Evolutionary conservation across 1,140 invertebrate genomes (phyloP).

Genomic region (Cylas formicarius): DNA sequence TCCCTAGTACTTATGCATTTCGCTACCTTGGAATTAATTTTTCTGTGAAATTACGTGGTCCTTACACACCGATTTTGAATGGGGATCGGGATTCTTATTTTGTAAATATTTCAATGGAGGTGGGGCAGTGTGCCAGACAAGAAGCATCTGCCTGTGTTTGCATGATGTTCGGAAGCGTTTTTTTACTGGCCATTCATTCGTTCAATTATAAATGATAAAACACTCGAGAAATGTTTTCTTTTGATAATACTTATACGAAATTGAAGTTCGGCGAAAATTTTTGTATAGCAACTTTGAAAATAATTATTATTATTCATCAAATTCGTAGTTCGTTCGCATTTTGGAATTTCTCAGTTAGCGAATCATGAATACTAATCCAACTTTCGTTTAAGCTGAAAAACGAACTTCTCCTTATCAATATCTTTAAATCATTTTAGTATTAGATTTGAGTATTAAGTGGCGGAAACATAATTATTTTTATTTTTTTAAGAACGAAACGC

Average conservation of each 20-base stretch:
- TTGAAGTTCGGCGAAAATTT: slow-evolving; percentile 3
- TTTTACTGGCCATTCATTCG: not conserved
- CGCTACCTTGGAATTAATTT: slow-evolving; percentile 15
- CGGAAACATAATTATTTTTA: slow-evolving; percentile 8
- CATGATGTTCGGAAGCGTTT: slow-evolving; percentile 6
- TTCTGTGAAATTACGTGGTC: slow-evolving; percentile 22
- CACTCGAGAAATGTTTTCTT: too few relatives aligned
- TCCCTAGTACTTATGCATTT: slow-evolving; percentile 14
- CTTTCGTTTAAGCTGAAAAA: too few relatives aligned
- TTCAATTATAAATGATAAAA: not conserved
- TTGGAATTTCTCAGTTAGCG: too few relatives aligned
- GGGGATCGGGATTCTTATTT: slow-evolving; percentile 7
- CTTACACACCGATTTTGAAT: slow-evolving; percentile 19
- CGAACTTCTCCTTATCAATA: too few relatives aligned
- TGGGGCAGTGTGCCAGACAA: not conserved
- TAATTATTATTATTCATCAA: too few relatives aligned
- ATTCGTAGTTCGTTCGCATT: too few relatives aligned
- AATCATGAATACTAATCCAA: too few relatives aligned
- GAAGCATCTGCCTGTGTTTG: not conserved
- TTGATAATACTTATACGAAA: too few relatives aligned
- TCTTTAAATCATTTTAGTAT: too few relatives aligned
- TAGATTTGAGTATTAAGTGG: too few relatives aligned
- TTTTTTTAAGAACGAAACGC: slow-evolving; percentile 12
- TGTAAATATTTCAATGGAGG: slow-evolving; percentile 6
- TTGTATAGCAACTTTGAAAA: too few relatives aligned